A percentile compares a stretch with the other conserved stretches of the same genome.
These are phyloP conservation scores for Papilio xuthus DNA, from an alignment of 1,140 invertebrate genomes.

Conservation along the genomic window DNA sequence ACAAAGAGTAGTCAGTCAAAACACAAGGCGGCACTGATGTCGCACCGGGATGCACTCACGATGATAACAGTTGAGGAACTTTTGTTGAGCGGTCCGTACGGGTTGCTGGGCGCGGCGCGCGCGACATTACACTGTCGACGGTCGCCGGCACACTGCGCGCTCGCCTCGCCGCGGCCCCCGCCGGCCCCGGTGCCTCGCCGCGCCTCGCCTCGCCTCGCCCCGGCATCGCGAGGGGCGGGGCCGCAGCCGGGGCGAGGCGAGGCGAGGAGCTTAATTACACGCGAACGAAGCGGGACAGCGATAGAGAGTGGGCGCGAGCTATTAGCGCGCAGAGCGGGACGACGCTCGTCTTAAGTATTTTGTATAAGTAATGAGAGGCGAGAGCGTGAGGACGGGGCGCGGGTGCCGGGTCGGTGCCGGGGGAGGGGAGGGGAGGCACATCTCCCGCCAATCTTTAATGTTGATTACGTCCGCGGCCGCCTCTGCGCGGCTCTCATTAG, in stretches of 20 bases:
- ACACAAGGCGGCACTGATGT: conserved; percentile 67
- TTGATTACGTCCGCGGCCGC: conserved; percentile 77
- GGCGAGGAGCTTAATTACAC: conserved; percentile 76
- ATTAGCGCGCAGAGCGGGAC: conserved; percentile 79
- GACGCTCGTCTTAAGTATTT: conserved; percentile 80
- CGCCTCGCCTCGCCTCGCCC: conserved; percentile 42
- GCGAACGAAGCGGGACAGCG: conserved; percentile 74
- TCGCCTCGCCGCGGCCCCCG: conserved; percentile 55
- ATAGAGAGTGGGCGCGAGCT: conserved; percentile 78
- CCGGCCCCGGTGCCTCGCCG: conserved; percentile 53
- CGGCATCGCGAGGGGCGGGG: conserved; percentile 63
- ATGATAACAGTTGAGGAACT: conserved; percentile 65
- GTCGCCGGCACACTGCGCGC: conserved; percentile 77
- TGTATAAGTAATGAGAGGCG: conserved; percentile 80
- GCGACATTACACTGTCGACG: conserved; percentile 71
- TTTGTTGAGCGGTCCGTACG: conserved; percentile 66
- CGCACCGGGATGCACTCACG: conserved; percentile 73
- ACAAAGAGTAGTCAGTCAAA: conserved; percentile 68
- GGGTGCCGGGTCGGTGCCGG: conserved; percentile 57
- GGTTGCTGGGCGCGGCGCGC: conserved; percentile 58
- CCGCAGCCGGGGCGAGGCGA: conserved; percentile 69
- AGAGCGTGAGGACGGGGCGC: conserved; percentile 55
- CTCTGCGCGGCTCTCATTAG: conserved; percentile 77
- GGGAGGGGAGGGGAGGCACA: conserved; percentile 61
- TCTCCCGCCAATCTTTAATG: conserved; percentile 81